Conservation (phyloP, 2,797 vertebrate species). For the Allobates femoralis region DNA sequence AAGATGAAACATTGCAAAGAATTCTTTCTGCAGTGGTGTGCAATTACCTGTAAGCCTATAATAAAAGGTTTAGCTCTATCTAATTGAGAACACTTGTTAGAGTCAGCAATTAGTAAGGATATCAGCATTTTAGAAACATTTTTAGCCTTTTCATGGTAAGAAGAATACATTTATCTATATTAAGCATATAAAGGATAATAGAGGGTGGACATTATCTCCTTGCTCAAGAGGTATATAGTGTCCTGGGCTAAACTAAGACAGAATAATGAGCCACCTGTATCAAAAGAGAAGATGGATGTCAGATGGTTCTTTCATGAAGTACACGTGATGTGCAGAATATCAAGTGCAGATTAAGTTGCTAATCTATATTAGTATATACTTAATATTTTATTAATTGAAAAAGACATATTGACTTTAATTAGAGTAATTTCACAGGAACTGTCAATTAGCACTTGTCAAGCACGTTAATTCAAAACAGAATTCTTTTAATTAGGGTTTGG, state of each 20-base stretch:
- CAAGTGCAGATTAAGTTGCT: slow-evolving; percentile 82
- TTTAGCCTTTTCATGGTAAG: slow-evolving; percentile 55
- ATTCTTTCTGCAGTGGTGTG: slow-evolving; percentile 61
- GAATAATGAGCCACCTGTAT: slow-evolving; percentile 75
- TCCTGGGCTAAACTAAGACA: slow-evolving; percentile 65
- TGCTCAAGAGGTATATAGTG: slow-evolving; percentile 63
- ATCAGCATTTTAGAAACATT: slow-evolving; percentile 53
- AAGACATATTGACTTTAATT: slow-evolving; percentile 88
- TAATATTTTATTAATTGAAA: slow-evolving; percentile 86
- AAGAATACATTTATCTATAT: slow-evolving; percentile 63
- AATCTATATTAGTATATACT: slow-evolving; percentile 84
- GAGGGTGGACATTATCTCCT: slow-evolving; percentile 64
- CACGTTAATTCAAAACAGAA: slow-evolving; percentile 85
- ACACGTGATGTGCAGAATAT: slow-evolving; percentile 80
- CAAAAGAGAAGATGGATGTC: slow-evolving; percentile 77
- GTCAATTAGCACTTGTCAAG: slow-evolving; percentile 87
- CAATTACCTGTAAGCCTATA: slow-evolving; percentile 60
- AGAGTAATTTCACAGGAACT: slow-evolving; percentile 85
- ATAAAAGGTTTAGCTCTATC: slow-evolving; percentile 59
- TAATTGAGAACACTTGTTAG: slow-evolving; percentile 67
- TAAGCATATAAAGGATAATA: slow-evolving; percentile 55
- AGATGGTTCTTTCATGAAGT: slow-evolving; percentile 74
- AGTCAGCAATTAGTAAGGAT: slow-evolving; percentile 63
- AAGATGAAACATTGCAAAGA: slow-evolving; percentile 66
- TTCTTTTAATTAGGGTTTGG: slow-evolving; percentile 84